Base-by-base conservation (phyloP, 2,797 vertebrate genomes). In the Hippopotamyrus pictus region DNA sequence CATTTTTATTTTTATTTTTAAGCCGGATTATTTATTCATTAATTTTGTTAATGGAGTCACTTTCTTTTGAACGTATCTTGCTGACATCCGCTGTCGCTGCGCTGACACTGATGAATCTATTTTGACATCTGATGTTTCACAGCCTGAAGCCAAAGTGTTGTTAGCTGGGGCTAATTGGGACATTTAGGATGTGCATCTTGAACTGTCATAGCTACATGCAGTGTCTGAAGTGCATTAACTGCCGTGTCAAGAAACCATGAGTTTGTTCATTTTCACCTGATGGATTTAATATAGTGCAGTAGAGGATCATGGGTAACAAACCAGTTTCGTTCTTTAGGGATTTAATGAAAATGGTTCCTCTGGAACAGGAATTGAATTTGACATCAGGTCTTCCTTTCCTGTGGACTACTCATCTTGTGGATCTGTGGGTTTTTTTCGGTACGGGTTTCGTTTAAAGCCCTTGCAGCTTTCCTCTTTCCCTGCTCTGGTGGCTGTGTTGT, bases 181-280 rank as follows among this genome's bases (percentile, higher is more conserved):
- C 89, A 90, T 89, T 90, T 84, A 79, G 89, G 90, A 46, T 90
- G 44, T 90, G 90, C 83, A 89, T 88, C 88, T 79, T 29, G 62
- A 86, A 87, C 89, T 90, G 90, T 90, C 88, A 87, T 82, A 88
- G 41, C 85, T 91, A 88, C 90, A 76, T 92, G 83, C 91, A 87
- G 90, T 91, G 89, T 92, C 90, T 91, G 86, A 89, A 90, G 90
- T 88, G 90, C 90, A 85, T 90, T 91, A 90, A 90, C 89, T 91
- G 86, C 90, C 86, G 44, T 87, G 90, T 89, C 89, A 89, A 50
- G 6, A n/a, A 53, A 83, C 8, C 4, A 90, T 91, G 90, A 90
- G 88, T 90, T 92, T 90, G 89, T 90, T 90, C 83, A 88, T 88
- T 25, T 54, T 41, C 54, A 59, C 54, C 54, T 86, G 69, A 88